Evolutionary conservation across 2,113 vertebrate species (phyloP).

Genomic region (Dicerorhinus sumatrensis): DNA sequence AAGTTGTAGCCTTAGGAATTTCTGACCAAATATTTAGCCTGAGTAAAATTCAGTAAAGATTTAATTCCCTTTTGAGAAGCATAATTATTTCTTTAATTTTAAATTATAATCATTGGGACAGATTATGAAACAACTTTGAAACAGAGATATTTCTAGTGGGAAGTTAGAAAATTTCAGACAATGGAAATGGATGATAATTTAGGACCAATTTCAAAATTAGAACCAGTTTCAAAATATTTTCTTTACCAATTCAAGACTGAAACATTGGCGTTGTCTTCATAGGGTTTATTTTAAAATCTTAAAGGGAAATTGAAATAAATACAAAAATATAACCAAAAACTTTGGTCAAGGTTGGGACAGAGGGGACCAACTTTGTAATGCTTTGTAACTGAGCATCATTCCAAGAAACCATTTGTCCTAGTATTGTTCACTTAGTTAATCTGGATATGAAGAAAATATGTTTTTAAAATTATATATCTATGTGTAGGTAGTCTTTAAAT

Average conservation of each 20-base stretch:
- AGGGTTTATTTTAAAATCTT: neutral
- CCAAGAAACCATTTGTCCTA: slow-evolving; percentile 48
- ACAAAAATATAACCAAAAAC: slow-evolving; percentile 44
- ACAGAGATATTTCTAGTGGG: neutral
- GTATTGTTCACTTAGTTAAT: slow-evolving; percentile 36
- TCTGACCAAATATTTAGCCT: slow-evolving; percentile 58
- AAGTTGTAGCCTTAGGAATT: slow-evolving; percentile 5
- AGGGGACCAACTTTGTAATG: neutral
- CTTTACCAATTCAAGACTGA: slow-evolving; percentile 34
- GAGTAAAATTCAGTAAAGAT: slow-evolving; percentile 56
- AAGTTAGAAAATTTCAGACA: slow-evolving; percentile 34
- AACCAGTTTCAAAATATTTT: slow-evolving; percentile 46
- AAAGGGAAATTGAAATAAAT: slow-evolving; percentile 48
- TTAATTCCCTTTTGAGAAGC: slow-evolving; percentile 62
- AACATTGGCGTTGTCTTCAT: neutral
- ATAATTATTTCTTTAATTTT: slow-evolving; percentile 7
- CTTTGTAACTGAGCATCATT: neutral
- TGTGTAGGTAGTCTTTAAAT: slow-evolving; percentile 25
- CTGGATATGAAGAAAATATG: slow-evolving; percentile 42
- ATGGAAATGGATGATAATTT: slow-evolving; percentile 15
- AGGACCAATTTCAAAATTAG: slow-evolving; percentile 56
- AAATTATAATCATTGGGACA: neutral
- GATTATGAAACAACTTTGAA: slow-evolving; percentile 40
- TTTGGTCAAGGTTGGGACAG: neutral
- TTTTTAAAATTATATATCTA: slow-evolving; percentile 50